Conservation (phyloP, 2,113 vertebrate species). For the Eira barbara region DNA sequence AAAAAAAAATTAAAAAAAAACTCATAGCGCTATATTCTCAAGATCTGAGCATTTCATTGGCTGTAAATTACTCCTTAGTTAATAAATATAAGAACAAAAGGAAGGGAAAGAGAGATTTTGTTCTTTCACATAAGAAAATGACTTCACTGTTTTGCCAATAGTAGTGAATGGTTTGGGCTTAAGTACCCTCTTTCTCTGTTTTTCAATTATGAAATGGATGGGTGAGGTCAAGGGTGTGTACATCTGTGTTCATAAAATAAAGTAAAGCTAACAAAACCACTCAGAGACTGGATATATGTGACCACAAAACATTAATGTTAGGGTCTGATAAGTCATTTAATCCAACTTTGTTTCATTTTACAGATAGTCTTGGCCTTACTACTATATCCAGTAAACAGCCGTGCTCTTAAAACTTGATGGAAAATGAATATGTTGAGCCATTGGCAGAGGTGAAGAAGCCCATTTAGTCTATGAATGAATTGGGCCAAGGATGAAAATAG, state of each 20-base stretch:
- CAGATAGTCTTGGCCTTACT: not conserved
- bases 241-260: conserved; percentile 19
- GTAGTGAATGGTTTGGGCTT: not conserved
- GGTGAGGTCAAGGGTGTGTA: not conserved
- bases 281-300: not conserved
- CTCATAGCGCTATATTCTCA: not conserved
- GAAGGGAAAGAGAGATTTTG: not conserved
- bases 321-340: not conserved
- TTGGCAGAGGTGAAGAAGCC: not conserved
- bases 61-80: not conserved
- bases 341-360: conserved; percentile 8
- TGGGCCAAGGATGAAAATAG: not conserved
- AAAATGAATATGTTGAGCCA: not conserved
- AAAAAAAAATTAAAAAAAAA: too few species aligned
- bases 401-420: not conserved
- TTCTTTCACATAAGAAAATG: not conserved
- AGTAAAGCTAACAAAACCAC: not conserved
- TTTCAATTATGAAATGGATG: not conserved
- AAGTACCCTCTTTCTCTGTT: not conserved
- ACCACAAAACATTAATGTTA: not conserved
- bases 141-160: not conserved
- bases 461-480: not conserved
- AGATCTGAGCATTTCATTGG: not conserved
- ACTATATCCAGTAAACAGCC: not conserved
- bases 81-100: not conserved